Percentiles rank a stretch among this genome's conserved stretches.
Conservation (phyloP, 2,888 invertebrate species). For the Tetramorium bicarinatum region DNA sequence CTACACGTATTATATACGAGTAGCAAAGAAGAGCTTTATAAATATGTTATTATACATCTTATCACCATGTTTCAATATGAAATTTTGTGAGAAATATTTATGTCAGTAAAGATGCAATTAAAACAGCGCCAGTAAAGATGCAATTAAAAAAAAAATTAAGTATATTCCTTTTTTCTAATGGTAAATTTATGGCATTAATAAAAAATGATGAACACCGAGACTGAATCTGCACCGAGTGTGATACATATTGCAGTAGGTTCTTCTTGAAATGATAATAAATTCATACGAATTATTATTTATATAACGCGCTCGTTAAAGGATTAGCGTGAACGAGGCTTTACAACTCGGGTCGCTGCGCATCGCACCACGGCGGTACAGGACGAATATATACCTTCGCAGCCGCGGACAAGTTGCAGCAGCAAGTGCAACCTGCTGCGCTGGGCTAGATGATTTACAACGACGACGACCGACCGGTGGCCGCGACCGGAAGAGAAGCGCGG, state of each 20-base stretch:
- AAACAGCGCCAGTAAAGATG: not conserved
- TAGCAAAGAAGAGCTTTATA: not conserved
- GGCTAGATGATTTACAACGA: constrained; percentile 67
- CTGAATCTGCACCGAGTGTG: not conserved
- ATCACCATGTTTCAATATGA: not conserved
- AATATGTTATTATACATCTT: not conserved
- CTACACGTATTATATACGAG: not conserved
- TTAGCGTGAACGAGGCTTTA: constrained; percentile 31
- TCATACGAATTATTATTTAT: constrained; percentile 13
- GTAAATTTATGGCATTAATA: not conserved
- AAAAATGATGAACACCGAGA: not conserved
- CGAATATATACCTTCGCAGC: constrained; percentile 25
- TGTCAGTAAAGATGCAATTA: not conserved
- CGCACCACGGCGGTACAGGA: not conserved
- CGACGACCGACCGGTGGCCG: constrained; percentile 61
- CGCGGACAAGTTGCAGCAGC: constrained; percentile 51
- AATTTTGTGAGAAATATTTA: not conserved
- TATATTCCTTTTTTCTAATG: not conserved
- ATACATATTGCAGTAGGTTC: not conserved
- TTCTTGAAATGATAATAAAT: not conserved
- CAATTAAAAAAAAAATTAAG: not conserved
- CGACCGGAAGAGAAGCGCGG: constrained; percentile 68
- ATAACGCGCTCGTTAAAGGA: constrained; percentile 28
- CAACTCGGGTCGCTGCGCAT: not conserved
- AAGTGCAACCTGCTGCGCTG: constrained; percentile 69